These are phyloP conservation scores for Himalopsyche kuldschensis DNA, from an alignment of 2,888 invertebrate species.

Conservation along the genomic window DNA sequence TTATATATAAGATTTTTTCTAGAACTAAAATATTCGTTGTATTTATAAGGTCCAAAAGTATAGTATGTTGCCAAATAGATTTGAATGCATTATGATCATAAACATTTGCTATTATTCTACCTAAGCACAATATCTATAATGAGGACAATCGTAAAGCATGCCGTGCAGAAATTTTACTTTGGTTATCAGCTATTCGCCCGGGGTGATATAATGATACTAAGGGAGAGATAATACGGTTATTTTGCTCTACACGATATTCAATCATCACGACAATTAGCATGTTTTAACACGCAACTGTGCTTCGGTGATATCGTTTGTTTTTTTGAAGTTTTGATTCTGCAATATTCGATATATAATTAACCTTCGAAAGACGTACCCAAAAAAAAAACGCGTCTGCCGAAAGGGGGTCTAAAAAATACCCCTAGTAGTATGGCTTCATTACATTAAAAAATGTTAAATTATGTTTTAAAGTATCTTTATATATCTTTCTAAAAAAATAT, in stretches of 20 bases:
- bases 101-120: neutral
- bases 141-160: slow-evolving; percentile 35
- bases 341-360: too few species aligned
- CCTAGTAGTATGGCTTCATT: too few species aligned
- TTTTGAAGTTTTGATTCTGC: too few species aligned
- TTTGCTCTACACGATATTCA: slow-evolving; percentile 14
- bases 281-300: slow-evolving; percentile 16
- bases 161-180: slow-evolving; percentile 9
- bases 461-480: too few species aligned
- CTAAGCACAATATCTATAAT: slow-evolving; percentile 18
- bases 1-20: too few species aligned
- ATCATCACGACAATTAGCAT: slow-evolving; percentile 23
- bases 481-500: too few species aligned
- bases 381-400: too few species aligned
- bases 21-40: too few species aligned
- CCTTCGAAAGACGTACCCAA: too few species aligned
- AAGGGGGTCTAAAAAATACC: too few species aligned
- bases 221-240: neutral
- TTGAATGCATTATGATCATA: neutral
- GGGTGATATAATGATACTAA: neutral
- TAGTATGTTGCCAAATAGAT: neutral
- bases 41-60: too few species aligned
- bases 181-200: slow-evolving; percentile 22
- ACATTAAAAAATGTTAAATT: too few species aligned
- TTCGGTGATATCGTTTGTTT: neutral